These are phyloP conservation scores for Tiliacea aurago DNA, from an alignment of 2,888 invertebrate species.

Conservation along the genomic window DNA sequence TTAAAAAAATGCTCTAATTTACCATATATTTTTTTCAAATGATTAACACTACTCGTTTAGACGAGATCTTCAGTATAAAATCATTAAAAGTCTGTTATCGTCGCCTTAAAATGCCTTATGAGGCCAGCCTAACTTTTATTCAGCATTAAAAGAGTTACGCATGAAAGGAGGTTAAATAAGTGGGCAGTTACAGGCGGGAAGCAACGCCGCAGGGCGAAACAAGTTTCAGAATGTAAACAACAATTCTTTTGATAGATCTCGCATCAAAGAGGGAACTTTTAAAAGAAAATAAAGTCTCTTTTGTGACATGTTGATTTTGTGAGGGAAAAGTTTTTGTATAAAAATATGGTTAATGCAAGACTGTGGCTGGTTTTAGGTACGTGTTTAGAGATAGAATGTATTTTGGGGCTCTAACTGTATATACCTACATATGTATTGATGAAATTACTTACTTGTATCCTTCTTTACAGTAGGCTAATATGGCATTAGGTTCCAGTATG, in stretches of 20 bases:
- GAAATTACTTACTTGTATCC: conserved; percentile 94
- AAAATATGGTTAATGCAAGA: conserved; percentile 11
- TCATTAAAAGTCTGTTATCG: too few relatives aligned
- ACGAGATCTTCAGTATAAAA: too few relatives aligned
- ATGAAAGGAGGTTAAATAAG: conserved; percentile 50
- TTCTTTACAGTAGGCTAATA: conserved; percentile 98
- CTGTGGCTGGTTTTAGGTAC: conserved; percentile 1
- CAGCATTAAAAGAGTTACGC: conserved; percentile 48
- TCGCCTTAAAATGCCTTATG: conserved; percentile 10
- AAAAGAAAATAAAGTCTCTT: conserved; percentile 56
- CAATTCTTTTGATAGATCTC: conserved; percentile 65
- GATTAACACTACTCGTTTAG: too few relatives aligned
- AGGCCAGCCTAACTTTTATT: conserved; percentile 36
- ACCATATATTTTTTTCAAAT: too few relatives aligned
- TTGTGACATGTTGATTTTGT: conserved; percentile 60
- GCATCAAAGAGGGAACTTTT: conserved; percentile 54
- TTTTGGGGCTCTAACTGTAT: neutral
- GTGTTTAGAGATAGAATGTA: neutral
- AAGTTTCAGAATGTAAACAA: conserved; percentile 58
- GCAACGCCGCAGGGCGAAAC: conserved; percentile 46
- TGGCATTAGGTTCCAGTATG: conserved; percentile 99
- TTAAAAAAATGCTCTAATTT: too few relatives aligned
- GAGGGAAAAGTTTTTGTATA: conserved; percentile 5
- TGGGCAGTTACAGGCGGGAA: conserved; percentile 51
- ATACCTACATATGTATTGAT: neutral